phyloP scores from a whole-genome alignment of 2,113 vertebrate species.

The Limanda limanda region DNA sequence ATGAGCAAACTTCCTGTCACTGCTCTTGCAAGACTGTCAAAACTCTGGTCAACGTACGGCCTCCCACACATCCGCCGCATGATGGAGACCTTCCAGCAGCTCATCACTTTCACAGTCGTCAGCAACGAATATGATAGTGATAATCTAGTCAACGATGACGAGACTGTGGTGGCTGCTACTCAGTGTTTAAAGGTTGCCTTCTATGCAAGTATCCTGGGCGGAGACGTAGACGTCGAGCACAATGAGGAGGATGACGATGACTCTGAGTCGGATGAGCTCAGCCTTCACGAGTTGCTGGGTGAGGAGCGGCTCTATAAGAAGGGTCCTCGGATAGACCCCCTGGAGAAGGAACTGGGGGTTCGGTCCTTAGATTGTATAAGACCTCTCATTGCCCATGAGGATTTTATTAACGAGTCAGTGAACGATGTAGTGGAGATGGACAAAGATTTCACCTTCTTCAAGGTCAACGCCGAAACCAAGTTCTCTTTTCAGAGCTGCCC shows the following conservation, averaged over 20 bases:
- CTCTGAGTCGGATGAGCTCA: conserved; percentile 90
- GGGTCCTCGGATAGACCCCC: conserved; percentile 90
- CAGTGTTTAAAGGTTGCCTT: conserved; percentile 98
- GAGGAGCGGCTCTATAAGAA: conserved; percentile 96
- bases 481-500: conserved; percentile 99
- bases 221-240: conserved; percentile 91
- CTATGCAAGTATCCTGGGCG: conserved; percentile 95
- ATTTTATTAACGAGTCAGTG: conserved; percentile 96
- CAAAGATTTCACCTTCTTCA: conserved; percentile 99
- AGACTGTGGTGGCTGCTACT: conserved; percentile 94
- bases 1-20: conserved; percentile 95
- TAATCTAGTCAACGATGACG: conserved; percentile 95
- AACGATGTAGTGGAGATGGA: conserved; percentile 99
- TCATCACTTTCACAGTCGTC: conserved; percentile 98
- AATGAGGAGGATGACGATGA: conserved; percentile 96
- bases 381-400: conserved; percentile 94
- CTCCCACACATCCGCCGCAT: conserved; percentile 91
- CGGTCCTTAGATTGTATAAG: conserved; percentile 91
- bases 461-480: conserved; percentile 97
- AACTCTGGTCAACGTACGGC: conserved; percentile 91
- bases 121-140: conserved; percentile 94
- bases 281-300: conserved; percentile 94
- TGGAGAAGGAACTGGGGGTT: conserved; percentile 94
- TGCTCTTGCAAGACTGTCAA: conserved; percentile 90
- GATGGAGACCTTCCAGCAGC: conserved; percentile 99